A percentile compares a stretch with the other conserved stretches of the same genome.
Evolutionary conservation across 92 coral and sea anemone species (phyloP).

Genomic region (Desmophyllum pertusum): DNA sequence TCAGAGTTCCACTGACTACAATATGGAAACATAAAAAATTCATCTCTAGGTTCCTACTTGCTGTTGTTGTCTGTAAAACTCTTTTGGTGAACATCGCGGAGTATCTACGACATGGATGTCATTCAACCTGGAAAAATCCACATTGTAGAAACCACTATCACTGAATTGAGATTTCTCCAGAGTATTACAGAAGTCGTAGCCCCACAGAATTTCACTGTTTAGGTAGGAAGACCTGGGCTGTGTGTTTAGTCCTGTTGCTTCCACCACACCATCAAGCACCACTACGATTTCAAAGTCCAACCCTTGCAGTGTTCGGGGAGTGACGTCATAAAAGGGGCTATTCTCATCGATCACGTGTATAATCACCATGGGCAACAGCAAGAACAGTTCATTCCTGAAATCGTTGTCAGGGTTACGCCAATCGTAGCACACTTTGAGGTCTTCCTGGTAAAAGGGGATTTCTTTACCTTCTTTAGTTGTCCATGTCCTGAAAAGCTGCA

Average conservation of each 20-base stretch:
- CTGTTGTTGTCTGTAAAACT: slow-evolving; percentile 38
- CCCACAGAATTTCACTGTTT: slow-evolving; percentile 93
- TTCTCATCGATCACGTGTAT: slow-evolving; percentile 84
- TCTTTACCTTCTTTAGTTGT: slow-evolving; percentile 74
- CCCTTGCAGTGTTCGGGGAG: slow-evolving; percentile 68
- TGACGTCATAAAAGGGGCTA: slow-evolving; percentile 82
- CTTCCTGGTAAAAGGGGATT: slow-evolving; percentile 80
- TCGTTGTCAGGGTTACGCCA: slow-evolving; percentile 68
- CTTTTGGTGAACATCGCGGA: slow-evolving; percentile 72
- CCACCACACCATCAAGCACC: slow-evolving; percentile 90
- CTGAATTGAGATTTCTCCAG: slow-evolving; percentile 37
- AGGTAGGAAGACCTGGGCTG: slow-evolving; percentile 90
- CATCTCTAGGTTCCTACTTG: not conserved
- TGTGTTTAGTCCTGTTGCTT: slow-evolving; percentile 94
- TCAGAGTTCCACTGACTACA: not conserved
- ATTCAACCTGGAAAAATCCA: slow-evolving; percentile 68
- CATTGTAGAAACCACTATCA: slow-evolving; percentile 56
- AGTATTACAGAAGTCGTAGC: slow-evolving; percentile 76
- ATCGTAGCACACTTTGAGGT: slow-evolving; percentile 79
- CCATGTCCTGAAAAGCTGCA: slow-evolving; percentile 70
- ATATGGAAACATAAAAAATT: not conserved
- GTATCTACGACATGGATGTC: slow-evolving; percentile 62
- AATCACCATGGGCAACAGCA: slow-evolving; percentile 79
- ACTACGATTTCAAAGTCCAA: slow-evolving; percentile 83
- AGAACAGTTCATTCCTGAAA: slow-evolving; percentile 69